phyloP scores from a whole-genome alignment of 2,113 vertebrate species.

The Patagioenas fasciata region DNA sequence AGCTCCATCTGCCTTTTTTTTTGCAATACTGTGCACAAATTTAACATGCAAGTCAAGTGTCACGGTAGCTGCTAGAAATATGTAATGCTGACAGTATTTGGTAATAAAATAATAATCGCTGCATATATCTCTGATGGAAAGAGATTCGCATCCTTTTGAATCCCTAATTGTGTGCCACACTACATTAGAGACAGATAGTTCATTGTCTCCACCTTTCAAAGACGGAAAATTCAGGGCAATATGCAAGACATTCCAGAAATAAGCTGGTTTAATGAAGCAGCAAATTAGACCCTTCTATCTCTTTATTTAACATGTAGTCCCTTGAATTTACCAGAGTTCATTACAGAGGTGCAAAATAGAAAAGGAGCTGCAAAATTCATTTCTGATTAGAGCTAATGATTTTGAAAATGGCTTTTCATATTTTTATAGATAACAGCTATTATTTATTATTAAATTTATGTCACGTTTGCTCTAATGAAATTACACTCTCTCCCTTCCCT shows the following conservation, averaged over 20 bases:
- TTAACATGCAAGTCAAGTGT: slow-evolving; percentile 63
- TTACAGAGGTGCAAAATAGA: slow-evolving; percentile 72
- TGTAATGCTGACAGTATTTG: slow-evolving; percentile 65
- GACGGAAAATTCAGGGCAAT: slow-evolving; percentile 75
- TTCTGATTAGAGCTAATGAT: slow-evolving; percentile 75
- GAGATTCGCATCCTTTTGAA: slow-evolving; percentile 76
- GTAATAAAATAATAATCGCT: slow-evolving; percentile 76
- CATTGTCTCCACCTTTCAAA: slow-evolving; percentile 71
- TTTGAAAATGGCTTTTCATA: slow-evolving; percentile 71
- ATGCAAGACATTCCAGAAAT: slow-evolving; percentile 72
- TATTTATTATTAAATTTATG: slow-evolving; percentile 75
- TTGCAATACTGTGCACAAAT: neutral
- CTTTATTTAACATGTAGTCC: slow-evolving; percentile 81
- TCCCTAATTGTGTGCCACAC: slow-evolving; percentile 77
- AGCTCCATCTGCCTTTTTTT: neutral
- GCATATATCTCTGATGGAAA: slow-evolving; percentile 72
- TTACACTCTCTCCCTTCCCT: slow-evolving; percentile 34
- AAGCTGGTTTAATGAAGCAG: slow-evolving; percentile 79
- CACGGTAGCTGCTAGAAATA: slow-evolving; percentile 51
- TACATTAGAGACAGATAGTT: slow-evolving; percentile 72
- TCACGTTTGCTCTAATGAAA: slow-evolving; percentile 60
- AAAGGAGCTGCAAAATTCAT: slow-evolving; percentile 69
- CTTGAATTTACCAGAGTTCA: slow-evolving; percentile 76
- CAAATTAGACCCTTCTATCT: slow-evolving; percentile 81
- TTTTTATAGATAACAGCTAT: slow-evolving; percentile 59